Percentiles rank a stretch among this genome's conserved stretches.
These are phyloP conservation scores for Umimayanthus chanpuru DNA, from an alignment of 92 coral and sea anemone genomes.

Conservation along the genomic window DNA sequence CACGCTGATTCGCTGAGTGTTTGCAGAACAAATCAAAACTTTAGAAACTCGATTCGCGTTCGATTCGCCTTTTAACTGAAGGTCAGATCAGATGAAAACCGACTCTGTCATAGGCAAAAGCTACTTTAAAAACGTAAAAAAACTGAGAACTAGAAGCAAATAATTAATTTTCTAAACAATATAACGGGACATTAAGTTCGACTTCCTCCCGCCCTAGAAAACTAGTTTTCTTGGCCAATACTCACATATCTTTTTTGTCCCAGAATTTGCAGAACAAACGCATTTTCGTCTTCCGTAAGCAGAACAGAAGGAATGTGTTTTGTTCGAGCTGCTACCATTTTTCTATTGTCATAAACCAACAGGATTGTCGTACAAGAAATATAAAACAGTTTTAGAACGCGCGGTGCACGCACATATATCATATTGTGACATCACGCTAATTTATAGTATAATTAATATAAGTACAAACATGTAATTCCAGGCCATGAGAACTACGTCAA, in stretches of 20 bases:
- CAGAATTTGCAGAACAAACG: slow-evolving; percentile 45
- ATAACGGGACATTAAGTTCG: background rate
- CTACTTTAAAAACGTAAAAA: too few species aligned
- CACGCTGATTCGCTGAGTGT: too few species aligned
- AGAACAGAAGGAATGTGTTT: slow-evolving; percentile 72
- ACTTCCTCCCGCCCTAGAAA: background rate
- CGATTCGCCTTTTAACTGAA: too few species aligned
- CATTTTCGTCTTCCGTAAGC: slow-evolving; percentile 69
- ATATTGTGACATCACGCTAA: background rate
- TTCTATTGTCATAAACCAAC: background rate
- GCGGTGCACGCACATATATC: background rate
- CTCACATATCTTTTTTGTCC: slow-evolving; percentile 69
- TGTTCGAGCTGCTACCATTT: slow-evolving; percentile 51
- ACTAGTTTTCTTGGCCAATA: background rate
- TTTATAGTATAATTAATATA: too few species aligned
- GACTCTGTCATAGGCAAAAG: too few species aligned
- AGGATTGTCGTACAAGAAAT: background rate
- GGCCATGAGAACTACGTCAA: too few species aligned
- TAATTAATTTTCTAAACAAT: background rate
- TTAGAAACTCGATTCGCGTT: too few species aligned
- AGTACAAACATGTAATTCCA: too few species aligned
- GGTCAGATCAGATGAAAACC: too few species aligned
- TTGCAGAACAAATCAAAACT: too few species aligned
- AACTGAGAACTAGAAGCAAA: too few species aligned
- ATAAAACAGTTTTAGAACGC: background rate